Percentiles rank a stretch among this genome's conserved stretches.
These are phyloP conservation scores for Apodemia duryi DNA, from an alignment of 2,888 invertebrate genomes.

Conservation along the genomic window DNA sequence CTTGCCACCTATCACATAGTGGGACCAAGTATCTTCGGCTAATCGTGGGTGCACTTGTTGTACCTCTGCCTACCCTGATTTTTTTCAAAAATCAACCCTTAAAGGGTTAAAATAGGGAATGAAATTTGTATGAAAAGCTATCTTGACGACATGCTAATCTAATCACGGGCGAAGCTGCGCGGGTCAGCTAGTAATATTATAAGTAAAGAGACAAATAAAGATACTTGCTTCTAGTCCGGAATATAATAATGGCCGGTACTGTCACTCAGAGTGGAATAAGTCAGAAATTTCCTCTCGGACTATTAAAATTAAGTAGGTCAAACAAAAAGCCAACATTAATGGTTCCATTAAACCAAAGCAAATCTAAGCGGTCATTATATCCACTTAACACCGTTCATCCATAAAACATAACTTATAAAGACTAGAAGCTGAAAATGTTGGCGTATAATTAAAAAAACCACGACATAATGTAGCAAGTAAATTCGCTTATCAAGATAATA, in stretches of 20 bases:
- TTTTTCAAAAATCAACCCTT: too few relatives aligned
- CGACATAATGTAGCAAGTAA: not conserved
- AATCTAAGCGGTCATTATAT: slow-evolving; percentile 10
- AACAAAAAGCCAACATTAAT: not conserved
- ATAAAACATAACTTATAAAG: not conserved
- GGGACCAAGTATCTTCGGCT: too few relatives aligned
- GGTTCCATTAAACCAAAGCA: not conserved
- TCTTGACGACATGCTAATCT: too few relatives aligned
- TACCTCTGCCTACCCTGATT: too few relatives aligned
- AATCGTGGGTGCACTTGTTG: too few relatives aligned
- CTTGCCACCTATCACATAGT: too few relatives aligned
- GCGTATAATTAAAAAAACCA: not conserved
- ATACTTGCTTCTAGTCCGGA: not conserved
- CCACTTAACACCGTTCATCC: slow-evolving; percentile 2
- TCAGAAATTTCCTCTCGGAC: not conserved
- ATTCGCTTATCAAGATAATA: slow-evolving; percentile 1
- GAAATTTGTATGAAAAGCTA: too few relatives aligned
- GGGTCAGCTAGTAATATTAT: not conserved
- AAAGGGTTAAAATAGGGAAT: too few relatives aligned
- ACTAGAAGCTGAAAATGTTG: not conserved
- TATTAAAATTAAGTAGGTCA: slow-evolving; percentile 1
- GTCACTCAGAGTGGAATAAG: not conserved
- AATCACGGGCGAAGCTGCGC: too few relatives aligned
- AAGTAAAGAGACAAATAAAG: not conserved
- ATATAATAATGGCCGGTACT: not conserved